Percentiles rank a stretch among this genome's conserved stretches.
phyloP scores from a whole-genome alignment of 1,140 invertebrate species.

The Melitaea cinxia region DNA sequence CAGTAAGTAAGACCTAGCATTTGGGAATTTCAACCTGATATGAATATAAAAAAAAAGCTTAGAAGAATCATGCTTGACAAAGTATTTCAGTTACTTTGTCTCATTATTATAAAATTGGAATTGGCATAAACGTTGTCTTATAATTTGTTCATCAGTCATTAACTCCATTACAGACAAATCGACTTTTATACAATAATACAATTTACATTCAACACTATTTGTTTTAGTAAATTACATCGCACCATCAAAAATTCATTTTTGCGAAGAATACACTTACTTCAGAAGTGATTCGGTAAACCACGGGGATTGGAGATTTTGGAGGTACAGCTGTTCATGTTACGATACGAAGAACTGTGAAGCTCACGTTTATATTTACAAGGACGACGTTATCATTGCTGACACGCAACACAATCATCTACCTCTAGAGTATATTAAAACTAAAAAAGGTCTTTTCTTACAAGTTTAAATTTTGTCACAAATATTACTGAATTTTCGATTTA shows the following conservation, averaged over 20 bases:
- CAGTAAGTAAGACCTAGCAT: no score
- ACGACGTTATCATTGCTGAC: constrained; percentile 26
- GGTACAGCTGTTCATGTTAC: constrained; percentile 34
- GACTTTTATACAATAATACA: no score
- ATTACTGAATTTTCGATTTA: no score
- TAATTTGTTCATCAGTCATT: background rate
- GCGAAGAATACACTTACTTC: constrained; percentile 32
- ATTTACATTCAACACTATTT: background rate
- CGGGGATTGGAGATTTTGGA: constrained; percentile 29
- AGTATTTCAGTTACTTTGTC: background rate
- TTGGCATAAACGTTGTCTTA: background rate
- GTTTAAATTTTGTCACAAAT: background rate
- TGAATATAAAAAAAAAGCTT: no score
- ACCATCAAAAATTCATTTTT: constrained; percentile 30
- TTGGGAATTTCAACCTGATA: no score
- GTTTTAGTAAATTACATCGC: constrained; percentile 21
- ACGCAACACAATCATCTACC: constrained; percentile 32
- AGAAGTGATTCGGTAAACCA: constrained; percentile 14
- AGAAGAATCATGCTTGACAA: background rate
- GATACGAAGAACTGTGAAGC: constrained; percentile 30
- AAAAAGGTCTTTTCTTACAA: constrained; percentile 34
- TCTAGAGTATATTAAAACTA: constrained; percentile 25
- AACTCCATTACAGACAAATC: no score
- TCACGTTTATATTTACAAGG: constrained; percentile 26
- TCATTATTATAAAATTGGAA: background rate